A percentile compares a stretch with the other conserved stretches of the same genome.
Evolutionary conservation across 2,888 invertebrate species (phyloP).

Genomic region (Phymatocera aterrima): DNA sequence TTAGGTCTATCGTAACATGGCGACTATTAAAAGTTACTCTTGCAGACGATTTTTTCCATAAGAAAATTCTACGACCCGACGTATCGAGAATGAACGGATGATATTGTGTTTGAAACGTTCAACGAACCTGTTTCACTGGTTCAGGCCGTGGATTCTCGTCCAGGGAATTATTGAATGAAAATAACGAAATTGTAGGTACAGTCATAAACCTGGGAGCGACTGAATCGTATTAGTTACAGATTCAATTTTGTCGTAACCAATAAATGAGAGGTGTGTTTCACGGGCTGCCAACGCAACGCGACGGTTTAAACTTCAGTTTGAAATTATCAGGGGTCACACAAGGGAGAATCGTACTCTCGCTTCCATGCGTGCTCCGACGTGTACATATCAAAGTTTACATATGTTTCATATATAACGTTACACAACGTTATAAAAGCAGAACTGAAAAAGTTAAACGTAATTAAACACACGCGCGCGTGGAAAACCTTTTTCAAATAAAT

Average conservation of each 20-base stretch:
- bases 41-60: not conserved
- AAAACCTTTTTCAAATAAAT: constrained; percentile 23
- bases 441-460: constrained; percentile 35
- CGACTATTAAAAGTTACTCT: not conserved
- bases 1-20: not conserved
- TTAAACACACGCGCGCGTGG: constrained; percentile 25
- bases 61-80: not conserved
- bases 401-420: constrained; percentile 13
- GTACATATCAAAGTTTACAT: constrained; percentile 35
- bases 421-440: constrained; percentile 26
- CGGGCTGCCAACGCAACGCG: constrained; percentile 9
- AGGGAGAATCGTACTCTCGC: constrained; percentile 29
- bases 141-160: not conserved
- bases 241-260: constrained; percentile 10
- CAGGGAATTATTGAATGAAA: not conserved
- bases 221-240: constrained; percentile 14
- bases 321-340: constrained; percentile 40
- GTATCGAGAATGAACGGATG: not conserved
- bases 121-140: not conserved
- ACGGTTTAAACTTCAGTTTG: constrained; percentile 32
- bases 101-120: not conserved
- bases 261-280: constrained; percentile 7
- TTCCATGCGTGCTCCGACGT: not conserved
- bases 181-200: not conserved
- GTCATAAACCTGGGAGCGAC: constrained; percentile 26